Percentiles rank a stretch among this genome's conserved stretches.
Evolutionary conservation across 2,797 vertebrate genomes (phyloP).

Genomic region (Neostethus bicornis): DNA sequence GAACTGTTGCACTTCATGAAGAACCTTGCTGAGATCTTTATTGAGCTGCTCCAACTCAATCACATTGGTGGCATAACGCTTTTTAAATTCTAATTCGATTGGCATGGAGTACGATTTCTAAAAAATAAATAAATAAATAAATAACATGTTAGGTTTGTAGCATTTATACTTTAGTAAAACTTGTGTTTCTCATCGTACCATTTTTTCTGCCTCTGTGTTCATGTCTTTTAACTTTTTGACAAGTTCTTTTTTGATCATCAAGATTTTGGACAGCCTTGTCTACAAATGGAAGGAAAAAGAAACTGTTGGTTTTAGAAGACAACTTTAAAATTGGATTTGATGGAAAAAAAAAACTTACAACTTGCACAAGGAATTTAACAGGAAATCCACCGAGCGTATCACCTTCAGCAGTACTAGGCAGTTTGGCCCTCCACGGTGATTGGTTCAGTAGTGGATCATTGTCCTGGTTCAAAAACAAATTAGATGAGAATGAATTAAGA

Average conservation of each 20-base stretch:
- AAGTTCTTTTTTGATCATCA: constrained; percentile 99
- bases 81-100: constrained; percentile 93
- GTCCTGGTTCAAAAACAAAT: constrained; percentile 76
- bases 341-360: constrained; percentile 83
- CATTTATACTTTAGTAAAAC: background rate
- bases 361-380: constrained; percentile 97
- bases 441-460: constrained; percentile 93
- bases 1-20: constrained; percentile 96
- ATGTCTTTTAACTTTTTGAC: constrained; percentile 98
- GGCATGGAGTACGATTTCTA: constrained; percentile 97
- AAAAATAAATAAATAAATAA: constrained; percentile 31
- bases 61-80: constrained; percentile 94
- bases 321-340: background rate
- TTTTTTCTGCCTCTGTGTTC: constrained; percentile 98
- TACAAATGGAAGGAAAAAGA: constrained; percentile 47
- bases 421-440: constrained; percentile 93
- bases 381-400: constrained; percentile 98
- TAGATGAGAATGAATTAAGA: no score
- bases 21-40: constrained; percentile 97
- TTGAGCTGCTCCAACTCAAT: constrained; percentile 96
- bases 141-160: background rate
- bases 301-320: background rate
- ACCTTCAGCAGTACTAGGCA: constrained; percentile 87
- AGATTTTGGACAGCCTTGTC: constrained; percentile 97
- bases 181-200: constrained; percentile 79